Base-by-base conservation (phyloP, 2,888 invertebrate genomes). In the Oxycera nigricornis region DNA sequence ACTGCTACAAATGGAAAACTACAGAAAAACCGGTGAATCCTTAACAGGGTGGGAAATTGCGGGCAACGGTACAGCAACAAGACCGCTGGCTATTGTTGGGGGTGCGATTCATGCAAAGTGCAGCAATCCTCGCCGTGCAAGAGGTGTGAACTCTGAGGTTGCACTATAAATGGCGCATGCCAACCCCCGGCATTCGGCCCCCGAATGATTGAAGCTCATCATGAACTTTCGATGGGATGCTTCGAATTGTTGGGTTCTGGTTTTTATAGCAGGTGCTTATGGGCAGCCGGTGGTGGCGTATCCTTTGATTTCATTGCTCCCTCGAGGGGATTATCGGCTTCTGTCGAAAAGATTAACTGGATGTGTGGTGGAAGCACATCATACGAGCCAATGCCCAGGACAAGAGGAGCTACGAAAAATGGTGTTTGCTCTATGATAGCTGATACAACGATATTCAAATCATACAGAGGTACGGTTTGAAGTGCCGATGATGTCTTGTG, bases 321-420 rank as follows among this genome's bases (percentile, higher is more conserved):
- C 22, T 28, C 35, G 70, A n/a, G 50, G 65, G 55, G 55, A 70
- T 70, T 70, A 70, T 70, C 35, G 70, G 55, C 52, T 35, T 22
- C 20, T 31, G 52, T 70, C 28, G 70, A 26, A 17, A 30, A 70
- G 70, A 55, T 70, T 70, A 70, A 70, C 70, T 70, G 50, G 26
- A 70, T 67, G 50, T 52, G 70, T 55, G 50, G 14, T 9, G 20
- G n/a, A 17, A 22, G 35, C 70, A 30, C 31, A 50, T 50, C 14
- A 67, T 41, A 46, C 26, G 41, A 26, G 41, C 20, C 41, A 22
- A 55, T 55, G 22, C 22, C 24, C 22, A 2, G 11, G 46, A 17
- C n/a, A 46, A 3, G 11, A 14, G 46, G 11, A 17, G 11, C 46
- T 11, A 17, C n/a, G 46, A 14, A 46, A 11, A 46, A 46, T 46